phyloP scores from a whole-genome alignment of 2,888 invertebrate species.

The Drosophila meridiana region DNA sequence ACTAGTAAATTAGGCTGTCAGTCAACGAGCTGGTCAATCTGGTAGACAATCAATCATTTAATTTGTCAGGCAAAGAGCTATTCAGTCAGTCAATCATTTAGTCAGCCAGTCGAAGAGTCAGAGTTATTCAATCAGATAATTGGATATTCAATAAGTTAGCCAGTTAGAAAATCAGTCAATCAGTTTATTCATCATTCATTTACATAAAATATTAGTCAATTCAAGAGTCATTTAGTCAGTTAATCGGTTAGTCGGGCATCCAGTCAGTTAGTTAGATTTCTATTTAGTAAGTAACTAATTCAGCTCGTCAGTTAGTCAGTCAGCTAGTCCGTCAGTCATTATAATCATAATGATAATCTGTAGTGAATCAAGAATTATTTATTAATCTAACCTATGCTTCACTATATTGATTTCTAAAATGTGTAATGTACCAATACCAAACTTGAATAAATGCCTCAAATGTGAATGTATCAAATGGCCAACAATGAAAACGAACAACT shows the following conservation, averaged over 20 bases:
- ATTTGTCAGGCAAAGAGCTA: not conserved
- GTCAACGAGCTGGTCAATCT: not conserved
- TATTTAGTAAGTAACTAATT: no score
- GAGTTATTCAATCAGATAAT: no score
- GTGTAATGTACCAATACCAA: no score
- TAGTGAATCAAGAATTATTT: no score
- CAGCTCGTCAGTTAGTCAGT: not conserved
- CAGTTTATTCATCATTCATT: not conserved
- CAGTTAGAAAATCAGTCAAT: not conserved
- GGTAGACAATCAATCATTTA: not conserved
- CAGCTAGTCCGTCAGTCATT: not conserved
- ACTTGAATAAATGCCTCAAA: not conserved
- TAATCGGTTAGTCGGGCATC: no score
- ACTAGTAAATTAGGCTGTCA: not conserved
- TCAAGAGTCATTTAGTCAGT: no score
- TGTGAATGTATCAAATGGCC: not conserved
- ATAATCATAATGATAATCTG: not conserved
- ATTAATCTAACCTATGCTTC: not conserved
- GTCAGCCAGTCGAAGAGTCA: not conserved
- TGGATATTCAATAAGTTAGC: not conserved
- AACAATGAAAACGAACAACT: not conserved
- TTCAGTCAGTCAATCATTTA: not conserved
- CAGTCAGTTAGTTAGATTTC: no score
- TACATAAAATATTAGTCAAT: no score
- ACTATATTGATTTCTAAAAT: no score